Percentiles rank a stretch among this genome's conserved stretches.
Evolutionary conservation across 1,140 invertebrate genomes (phyloP).

Genomic region (Drosophila triauraria): DNA sequence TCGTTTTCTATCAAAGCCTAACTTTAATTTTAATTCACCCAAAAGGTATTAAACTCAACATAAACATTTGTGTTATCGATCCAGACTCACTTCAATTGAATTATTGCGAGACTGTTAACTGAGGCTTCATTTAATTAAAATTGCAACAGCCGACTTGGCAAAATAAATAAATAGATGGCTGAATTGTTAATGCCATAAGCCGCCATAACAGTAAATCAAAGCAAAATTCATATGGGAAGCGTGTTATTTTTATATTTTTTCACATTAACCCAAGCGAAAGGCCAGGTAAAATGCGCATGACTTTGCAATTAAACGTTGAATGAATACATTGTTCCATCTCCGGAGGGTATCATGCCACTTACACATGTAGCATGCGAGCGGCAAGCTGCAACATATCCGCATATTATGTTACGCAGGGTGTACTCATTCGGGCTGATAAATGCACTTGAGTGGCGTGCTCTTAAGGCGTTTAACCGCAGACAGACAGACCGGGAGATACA

Average conservation of each 20-base stretch:
- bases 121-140: slow-evolving; percentile 30
- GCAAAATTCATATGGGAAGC: slow-evolving; percentile 17
- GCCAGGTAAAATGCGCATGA: slow-evolving; percentile 37
- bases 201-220: slow-evolving; percentile 59
- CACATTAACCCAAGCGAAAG: slow-evolving; percentile 10
- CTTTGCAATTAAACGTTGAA: slow-evolving; percentile 42
- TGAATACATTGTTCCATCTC: slow-evolving; percentile 33
- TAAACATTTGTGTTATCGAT: neutral
- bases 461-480: slow-evolving; percentile 66
- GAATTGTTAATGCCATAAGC: slow-evolving; percentile 56
- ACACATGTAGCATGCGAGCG: slow-evolving; percentile 17
- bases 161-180: slow-evolving; percentile 37
- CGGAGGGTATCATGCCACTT: slow-evolving; percentile 26
- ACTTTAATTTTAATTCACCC: neutral
- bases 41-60: neutral
- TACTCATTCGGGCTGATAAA: slow-evolving; percentile 53
- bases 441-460: slow-evolving; percentile 51
- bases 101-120: neutral
- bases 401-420: slow-evolving; percentile 23
- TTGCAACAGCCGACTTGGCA: slow-evolving; percentile 31
- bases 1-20: neutral
- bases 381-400: neutral
- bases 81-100: neutral
- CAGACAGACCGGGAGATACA: slow-evolving; percentile 36
- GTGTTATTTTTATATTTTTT: slow-evolving; percentile 19